These are phyloP conservation scores for Triplophysa rosa DNA, from an alignment of 2,113 vertebrate genomes.

Conservation along the genomic window DNA sequence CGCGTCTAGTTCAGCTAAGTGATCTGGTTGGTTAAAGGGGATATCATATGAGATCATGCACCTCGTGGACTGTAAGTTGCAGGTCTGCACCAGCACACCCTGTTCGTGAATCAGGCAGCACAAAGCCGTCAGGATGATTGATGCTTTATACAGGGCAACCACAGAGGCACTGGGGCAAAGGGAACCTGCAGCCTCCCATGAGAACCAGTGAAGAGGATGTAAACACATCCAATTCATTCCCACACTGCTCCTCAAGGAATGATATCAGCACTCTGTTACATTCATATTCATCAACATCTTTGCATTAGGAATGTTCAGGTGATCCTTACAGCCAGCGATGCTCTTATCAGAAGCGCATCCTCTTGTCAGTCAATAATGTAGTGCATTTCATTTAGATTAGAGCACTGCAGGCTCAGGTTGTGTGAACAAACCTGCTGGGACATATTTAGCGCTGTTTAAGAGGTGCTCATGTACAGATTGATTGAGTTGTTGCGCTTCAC, in stretches of 20 bases:
- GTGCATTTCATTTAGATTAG: conserved; percentile 13
- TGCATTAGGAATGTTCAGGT: conserved; percentile 11
- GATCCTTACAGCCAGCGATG: neutral
- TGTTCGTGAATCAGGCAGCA: conserved; percentile 24
- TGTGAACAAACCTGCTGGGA: neutral
- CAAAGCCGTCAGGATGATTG: conserved; percentile 32
- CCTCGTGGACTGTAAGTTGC: neutral
- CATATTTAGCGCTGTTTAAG: conserved; percentile 22
- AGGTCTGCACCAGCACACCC: conserved; percentile 6
- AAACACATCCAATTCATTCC: neutral
- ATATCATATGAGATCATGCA: neutral
- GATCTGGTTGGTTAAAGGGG: conserved; percentile 1
- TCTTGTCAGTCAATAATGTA: neutral
- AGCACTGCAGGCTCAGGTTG: neutral
- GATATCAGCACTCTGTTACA: neutral
- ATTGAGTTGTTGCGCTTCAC: neutral
- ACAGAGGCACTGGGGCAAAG: neutral
- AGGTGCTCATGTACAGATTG: neutral
- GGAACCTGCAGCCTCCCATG: neutral
- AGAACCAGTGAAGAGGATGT: neutral
- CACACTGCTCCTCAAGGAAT: neutral
- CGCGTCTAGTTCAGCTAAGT: conserved; percentile 7
- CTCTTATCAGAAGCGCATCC: neutral
- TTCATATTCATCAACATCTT: neutral
- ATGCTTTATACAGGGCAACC: conserved; percentile 22